phyloP scores from a whole-genome alignment of 2,797 vertebrate genomes.

The Spinus pinus region DNA sequence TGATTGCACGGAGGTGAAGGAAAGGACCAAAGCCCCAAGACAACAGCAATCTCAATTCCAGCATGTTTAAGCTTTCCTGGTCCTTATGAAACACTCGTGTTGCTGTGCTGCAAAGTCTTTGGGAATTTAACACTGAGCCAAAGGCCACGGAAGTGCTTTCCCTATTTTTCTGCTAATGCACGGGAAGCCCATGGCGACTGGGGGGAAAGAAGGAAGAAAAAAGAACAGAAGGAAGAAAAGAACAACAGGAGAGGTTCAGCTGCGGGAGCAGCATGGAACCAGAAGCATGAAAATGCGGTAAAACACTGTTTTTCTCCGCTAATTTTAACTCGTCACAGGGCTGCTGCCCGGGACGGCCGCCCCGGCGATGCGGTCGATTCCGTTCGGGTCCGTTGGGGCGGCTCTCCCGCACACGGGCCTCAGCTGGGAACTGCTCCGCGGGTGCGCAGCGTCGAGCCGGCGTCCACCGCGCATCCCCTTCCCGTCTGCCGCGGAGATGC shows the following conservation, averaged over 20 bases:
- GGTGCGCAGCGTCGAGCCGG: background rate
- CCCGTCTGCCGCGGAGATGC: background rate
- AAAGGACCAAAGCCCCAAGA: background rate
- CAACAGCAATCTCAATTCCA: background rate
- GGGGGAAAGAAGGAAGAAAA: background rate
- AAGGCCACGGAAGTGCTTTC: background rate
- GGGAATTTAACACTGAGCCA: background rate
- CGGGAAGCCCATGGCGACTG: background rate
- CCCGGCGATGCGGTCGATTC: too few species aligned
- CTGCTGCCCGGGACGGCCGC: background rate
- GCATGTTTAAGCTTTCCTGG: background rate
- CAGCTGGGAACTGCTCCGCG: background rate
- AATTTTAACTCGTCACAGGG: background rate
- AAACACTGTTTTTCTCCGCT: background rate
- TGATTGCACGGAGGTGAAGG: background rate
- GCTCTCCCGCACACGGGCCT: rapidly evolving
- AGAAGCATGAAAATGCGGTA: background rate
- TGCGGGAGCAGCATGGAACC: background rate
- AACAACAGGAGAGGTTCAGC: background rate
- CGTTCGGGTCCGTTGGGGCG: too few species aligned
- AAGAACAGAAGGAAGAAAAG: background rate
- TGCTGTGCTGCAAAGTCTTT: background rate
- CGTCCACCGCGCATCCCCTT: background rate
- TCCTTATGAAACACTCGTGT: background rate
- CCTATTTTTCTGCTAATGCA: background rate